Percentiles rank a stretch among this genome's conserved stretches.
Conservation (phyloP, 2,888 invertebrate species). For the Polydrusus pterygomalis region DNA sequence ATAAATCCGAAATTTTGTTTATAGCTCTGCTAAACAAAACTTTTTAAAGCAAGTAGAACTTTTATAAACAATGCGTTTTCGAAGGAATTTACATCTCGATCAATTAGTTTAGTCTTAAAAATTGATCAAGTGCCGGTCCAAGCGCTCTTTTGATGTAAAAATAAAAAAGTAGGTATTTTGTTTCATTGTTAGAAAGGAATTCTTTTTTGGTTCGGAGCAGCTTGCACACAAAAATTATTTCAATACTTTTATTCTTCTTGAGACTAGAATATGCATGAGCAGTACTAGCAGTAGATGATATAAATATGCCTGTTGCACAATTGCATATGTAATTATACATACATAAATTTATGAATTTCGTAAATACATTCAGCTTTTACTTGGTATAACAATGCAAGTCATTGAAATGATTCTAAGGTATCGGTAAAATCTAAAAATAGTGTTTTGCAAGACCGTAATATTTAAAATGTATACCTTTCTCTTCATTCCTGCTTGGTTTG, state of each 20-base stretch:
- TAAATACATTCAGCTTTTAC: slow-evolving; percentile 5
- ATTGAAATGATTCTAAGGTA: slow-evolving; percentile 2
- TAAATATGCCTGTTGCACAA: not conserved
- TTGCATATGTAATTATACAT: not conserved
- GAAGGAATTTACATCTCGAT: not conserved
- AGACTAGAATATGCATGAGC: no score
- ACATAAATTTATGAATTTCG: not conserved
- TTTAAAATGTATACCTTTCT: slow-evolving; percentile 10
- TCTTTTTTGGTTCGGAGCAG: no score
- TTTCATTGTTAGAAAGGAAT: no score
- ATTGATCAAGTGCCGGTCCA: no score
- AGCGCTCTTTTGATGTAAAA: no score
- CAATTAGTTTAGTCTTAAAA: not conserved
- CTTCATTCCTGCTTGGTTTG: not conserved
- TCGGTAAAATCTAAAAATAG: slow-evolving; percentile 8
- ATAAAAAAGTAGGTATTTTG: no score
- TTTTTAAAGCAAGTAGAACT: not conserved
- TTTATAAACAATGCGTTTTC: no score
- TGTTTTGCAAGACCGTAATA: not conserved
- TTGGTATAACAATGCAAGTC: not conserved
- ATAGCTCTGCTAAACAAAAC: not conserved
- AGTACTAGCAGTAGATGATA: no score
- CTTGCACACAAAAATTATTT: no score
- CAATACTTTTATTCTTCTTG: no score
- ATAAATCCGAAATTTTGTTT: not conserved